These are phyloP conservation scores for Sarcophaga bullata DNA, from an alignment of 1,140 invertebrate genomes.

Conservation along the genomic window DNA sequence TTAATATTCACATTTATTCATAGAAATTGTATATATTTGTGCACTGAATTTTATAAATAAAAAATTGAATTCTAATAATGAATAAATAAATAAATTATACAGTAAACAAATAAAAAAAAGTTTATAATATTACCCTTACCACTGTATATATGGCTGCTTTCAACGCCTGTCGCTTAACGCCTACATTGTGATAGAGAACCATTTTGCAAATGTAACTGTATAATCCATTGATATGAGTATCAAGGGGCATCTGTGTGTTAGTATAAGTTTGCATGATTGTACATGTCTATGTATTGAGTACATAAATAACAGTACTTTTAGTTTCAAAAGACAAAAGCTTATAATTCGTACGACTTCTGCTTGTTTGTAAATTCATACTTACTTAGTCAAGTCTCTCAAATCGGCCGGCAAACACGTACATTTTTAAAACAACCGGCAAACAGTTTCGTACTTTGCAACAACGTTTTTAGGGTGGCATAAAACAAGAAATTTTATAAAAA, in stretches of 20 bases:
- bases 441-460: background rate
- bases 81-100: too few species aligned
- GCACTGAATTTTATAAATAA: too few species aligned
- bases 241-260: background rate
- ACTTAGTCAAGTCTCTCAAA: conserved; percentile 15
- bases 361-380: conserved; percentile 4
- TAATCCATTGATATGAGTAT: background rate
- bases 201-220: background rate
- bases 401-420: conserved; percentile 15
- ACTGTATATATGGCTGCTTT: too few species aligned
- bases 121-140: too few species aligned
- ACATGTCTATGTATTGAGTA: background rate
- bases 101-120: too few species aligned
- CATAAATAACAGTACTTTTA: conserved; percentile 17
- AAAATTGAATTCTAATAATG: too few species aligned
- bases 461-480: background rate
- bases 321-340: conserved; percentile 7
- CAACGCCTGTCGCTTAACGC: too few species aligned
- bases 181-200: too few species aligned
- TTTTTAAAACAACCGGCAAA: background rate
- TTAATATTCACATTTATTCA: too few species aligned
- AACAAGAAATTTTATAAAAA: too few species aligned
- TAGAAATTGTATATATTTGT: too few species aligned
- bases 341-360: conserved; percentile 3
- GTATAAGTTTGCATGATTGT: too few species aligned